Conservation (phyloP, 2,888 invertebrate species). For the Habroteleia sp. region DNA sequence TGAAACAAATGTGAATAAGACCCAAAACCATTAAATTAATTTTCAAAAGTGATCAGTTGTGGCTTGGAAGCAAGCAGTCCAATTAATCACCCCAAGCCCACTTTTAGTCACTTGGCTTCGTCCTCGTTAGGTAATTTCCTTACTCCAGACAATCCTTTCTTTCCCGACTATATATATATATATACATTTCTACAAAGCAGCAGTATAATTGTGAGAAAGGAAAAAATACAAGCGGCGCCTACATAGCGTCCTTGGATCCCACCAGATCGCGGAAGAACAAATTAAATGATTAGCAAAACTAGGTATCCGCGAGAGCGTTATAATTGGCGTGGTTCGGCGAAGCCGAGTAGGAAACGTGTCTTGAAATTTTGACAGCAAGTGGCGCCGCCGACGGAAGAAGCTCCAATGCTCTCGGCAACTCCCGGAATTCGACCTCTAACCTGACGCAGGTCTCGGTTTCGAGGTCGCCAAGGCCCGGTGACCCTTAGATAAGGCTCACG, state of each 20-base stretch:
- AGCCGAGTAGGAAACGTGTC: slow-evolving; percentile 46
- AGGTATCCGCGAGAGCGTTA: slow-evolving; percentile 62
- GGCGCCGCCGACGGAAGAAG: slow-evolving; percentile 59
- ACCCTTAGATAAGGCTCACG: slow-evolving; percentile 81
- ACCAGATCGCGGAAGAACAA: slow-evolving; percentile 60
- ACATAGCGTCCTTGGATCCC: slow-evolving; percentile 51
- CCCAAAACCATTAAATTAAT: slow-evolving; percentile 15
- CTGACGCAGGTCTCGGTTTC: slow-evolving; percentile 66
- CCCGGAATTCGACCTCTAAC: slow-evolving; percentile 74
- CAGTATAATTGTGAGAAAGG: slow-evolving; percentile 36
- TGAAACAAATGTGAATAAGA: too few relatives aligned
- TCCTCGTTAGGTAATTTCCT: slow-evolving; percentile 8
- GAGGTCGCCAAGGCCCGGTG: slow-evolving; percentile 78
- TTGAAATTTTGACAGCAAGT: slow-evolving; percentile 56
- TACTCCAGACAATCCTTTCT: slow-evolving; percentile 24
- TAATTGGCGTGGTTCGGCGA: slow-evolving; percentile 62
- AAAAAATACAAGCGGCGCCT: slow-evolving; percentile 59
- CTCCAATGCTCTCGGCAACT: slow-evolving; percentile 68
- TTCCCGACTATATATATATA: slow-evolving; percentile 33
- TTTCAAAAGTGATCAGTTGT: slow-evolving; percentile 15
- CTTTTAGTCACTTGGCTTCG: slow-evolving; percentile 31
- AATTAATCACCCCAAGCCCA: slow-evolving; percentile 33
- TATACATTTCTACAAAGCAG: slow-evolving; percentile 28
- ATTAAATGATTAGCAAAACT: slow-evolving; percentile 64
- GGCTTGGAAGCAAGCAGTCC: slow-evolving; percentile 10